Conservation (phyloP, 1,140 invertebrate genomes). For the Panulirus ornatus region DNA sequence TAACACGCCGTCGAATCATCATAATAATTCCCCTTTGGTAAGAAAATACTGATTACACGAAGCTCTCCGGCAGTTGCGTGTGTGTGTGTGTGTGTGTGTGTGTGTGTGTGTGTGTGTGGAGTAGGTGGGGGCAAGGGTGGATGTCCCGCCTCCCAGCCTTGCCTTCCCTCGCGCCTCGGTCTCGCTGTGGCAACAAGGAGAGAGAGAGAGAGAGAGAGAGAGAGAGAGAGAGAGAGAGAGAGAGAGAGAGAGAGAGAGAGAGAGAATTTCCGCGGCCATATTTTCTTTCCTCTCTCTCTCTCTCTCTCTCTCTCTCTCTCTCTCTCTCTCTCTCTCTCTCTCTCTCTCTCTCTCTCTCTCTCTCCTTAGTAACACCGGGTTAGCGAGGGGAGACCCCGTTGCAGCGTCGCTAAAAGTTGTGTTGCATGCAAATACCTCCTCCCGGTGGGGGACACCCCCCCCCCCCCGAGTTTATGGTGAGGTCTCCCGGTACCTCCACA, state of each 20-base stretch:
- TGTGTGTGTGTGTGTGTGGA: too few species aligned
- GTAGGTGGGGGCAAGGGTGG: too few species aligned
- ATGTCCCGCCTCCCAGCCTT: too few species aligned
- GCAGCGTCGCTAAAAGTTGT: conserved; percentile 24
- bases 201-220: neutral
- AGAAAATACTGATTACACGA: neutral
- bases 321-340: neutral
- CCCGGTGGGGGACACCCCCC: neutral
- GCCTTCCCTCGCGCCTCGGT: too few species aligned
- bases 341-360: neutral
- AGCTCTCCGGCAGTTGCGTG: too few species aligned
- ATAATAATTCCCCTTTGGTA: neutral
- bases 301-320: neutral
- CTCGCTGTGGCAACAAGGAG: too few species aligned
- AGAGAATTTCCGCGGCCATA: too few species aligned
- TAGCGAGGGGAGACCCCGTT: neutral
- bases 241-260: neutral
- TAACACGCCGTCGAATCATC: conserved; percentile 14
- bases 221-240: conserved; percentile 13
- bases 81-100: too few species aligned
- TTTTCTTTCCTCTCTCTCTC: too few species aligned
- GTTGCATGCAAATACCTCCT: conserved; percentile 24
- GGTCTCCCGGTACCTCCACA: neutral
- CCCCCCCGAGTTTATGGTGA: conserved; percentile 7
- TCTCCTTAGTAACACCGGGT: neutral